Base-by-base conservation (phyloP, 2,797 vertebrate genomes). In the Telmatherina bonti region DNA sequence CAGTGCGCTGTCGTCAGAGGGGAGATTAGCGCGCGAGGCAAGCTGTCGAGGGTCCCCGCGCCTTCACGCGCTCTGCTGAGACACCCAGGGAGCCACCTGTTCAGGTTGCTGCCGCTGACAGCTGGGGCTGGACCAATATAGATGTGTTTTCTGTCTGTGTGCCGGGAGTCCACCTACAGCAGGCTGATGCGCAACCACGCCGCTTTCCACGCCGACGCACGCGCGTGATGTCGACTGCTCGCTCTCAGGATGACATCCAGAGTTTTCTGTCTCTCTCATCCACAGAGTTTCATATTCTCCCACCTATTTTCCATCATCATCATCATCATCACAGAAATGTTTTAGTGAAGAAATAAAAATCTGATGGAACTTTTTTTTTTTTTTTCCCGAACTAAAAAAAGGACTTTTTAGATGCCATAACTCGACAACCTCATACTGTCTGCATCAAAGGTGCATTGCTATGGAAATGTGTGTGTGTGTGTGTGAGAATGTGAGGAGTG, bases 51-150 rank as follows among this genome's bases (percentile, higher is more conserved):
- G 77, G 84, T 90, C 82, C 75, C 68, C 84, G 88, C 76, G 89
- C 62, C 76, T 70, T 90, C 88, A 86, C 85, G 86, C 82, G 67
- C 18, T 33, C 58, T 18, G 68, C 76, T 77, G 62, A 79, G 83
- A 80, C 70, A 76, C 62, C 2, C 76, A 27, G 58, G 82, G 62
- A 72, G 84, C 89, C 93, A 93, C 93, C 93, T 94, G 94, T 90
- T 92, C 90, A 89, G 88, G 87, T 90, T 90, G 87, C 85, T 81
- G 87, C 79, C 53, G 72, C 86, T 82, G 90, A 90, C 91, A 89
- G 91, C 87, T 88, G 85, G 85, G 79, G 68, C 45, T 83, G 70
- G 88, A 85, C 87, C 59, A 68, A 92, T 92, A 91, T 92, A 91
- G 91, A 89, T 86, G 43, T 78, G 74, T 87, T 89, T 84, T 85